phyloP scores from a whole-genome alignment of 2,113 vertebrate species.

The Cygnus buccinator region DNA sequence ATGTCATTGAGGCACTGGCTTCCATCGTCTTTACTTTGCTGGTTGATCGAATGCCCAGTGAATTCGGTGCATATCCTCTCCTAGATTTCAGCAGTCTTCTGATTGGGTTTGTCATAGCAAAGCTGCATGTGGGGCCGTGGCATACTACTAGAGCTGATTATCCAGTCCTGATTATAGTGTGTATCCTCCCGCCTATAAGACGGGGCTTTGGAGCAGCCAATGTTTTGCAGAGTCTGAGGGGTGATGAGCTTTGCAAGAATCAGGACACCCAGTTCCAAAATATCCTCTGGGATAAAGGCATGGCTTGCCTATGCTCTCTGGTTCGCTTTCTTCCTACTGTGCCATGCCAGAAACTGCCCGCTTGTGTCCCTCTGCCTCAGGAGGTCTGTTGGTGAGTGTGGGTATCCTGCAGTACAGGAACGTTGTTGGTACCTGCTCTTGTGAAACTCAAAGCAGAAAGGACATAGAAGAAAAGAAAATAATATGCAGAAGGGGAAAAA shows the following conservation, averaged over 20 bases:
- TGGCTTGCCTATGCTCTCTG: background rate
- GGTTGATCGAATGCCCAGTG: background rate
- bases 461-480: background rate
- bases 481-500: rapidly evolving
- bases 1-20: background rate
- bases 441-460: background rate
- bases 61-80: background rate
- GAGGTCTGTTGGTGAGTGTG: background rate
- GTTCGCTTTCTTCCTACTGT: background rate
- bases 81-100: background rate
- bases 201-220: background rate
- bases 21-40: background rate
- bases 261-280: background rate
- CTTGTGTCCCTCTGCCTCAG: background rate
- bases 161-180: background rate
- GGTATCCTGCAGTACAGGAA: rapidly evolving
- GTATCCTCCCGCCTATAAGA: background rate
- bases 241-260: background rate
- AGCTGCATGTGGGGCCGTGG: rapidly evolving
- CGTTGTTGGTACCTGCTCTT: background rate
- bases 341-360: background rate
- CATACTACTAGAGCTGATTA: background rate
- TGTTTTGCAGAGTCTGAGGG: background rate
- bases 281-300: background rate
- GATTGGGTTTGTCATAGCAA: background rate